Evolutionary conservation across 2,113 vertebrate species (phyloP), one percentile per base, ranked within the genome.

Genomic region (Caloenas nicobarica): DNA sequence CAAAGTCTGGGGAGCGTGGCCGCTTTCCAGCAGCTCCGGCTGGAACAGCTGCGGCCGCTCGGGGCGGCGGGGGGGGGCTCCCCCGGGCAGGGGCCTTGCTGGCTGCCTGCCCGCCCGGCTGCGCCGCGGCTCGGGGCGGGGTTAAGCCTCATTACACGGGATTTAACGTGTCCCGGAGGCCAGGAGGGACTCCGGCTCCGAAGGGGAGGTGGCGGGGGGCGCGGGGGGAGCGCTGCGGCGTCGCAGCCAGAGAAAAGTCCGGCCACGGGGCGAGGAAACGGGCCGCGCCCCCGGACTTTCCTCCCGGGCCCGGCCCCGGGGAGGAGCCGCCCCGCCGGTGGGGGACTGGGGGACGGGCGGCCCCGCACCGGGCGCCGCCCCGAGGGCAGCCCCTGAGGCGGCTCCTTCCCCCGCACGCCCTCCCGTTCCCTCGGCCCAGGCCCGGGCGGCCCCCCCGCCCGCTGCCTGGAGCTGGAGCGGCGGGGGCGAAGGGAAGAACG

Each of bases 81-180:
- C 81, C 93, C 64, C 50, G 68, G 81, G 93, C 74, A 65, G 88
- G 89, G 96, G 91, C 91, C 93, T 60, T 16, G 81, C 81, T 93
- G 92, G 82, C 95, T 73, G 93, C 51, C 85, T 87, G 93, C 88
- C 91, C 76, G 88, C 85, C 90, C 90, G 74, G 88, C 93, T 93
- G 80, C 56, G 70, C 73, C 61, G 92, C 77, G 89, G 57, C 95
- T 90, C 87, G 83, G 90, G 88, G 71, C 66, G 92, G 93, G 93
- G 93, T 92, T 91, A 92, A 91, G 93, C 93, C 86, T 95, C 85
- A 85, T 95, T 89, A 94, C 95, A 82, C 58, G 87, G 93, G 90
- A 85, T 91, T 94, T 91, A 89, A 88, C 78, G 80, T 89, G 88
- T 89, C 95, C 91, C 88, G 50, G 65, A 89, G 93, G 82, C 34